These are phyloP conservation scores for Plectropomus leopardus DNA, from an alignment of 2,113 vertebrate genomes.

Conservation along the genomic window DNA sequence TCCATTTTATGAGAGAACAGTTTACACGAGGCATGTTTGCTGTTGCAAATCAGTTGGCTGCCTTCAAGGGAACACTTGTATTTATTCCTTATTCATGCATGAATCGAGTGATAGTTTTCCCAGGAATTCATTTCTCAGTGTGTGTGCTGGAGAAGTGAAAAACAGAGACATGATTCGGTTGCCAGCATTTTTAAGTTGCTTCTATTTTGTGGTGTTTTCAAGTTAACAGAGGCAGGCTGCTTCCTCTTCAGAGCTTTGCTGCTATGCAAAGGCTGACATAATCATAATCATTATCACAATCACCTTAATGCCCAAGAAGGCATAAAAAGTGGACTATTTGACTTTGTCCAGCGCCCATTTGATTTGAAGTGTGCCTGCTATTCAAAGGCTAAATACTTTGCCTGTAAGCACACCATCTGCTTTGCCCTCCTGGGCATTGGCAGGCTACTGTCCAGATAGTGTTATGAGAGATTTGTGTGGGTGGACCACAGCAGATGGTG, in stretches of 20 bases:
- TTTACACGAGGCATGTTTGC: neutral
- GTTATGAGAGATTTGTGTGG: constrained; percentile 65
- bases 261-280: neutral
- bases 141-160: neutral
- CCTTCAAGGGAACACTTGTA: neutral
- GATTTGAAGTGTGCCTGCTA: constrained; percentile 28
- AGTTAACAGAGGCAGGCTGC: neutral
- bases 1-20: neutral
- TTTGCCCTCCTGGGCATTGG: constrained; percentile 68
- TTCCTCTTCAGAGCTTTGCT: neutral
- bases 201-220: neutral
- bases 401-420: constrained; percentile 69
- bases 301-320: neutral
- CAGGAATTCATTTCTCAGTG: neutral
- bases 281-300: no score
- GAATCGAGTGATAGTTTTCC: neutral
- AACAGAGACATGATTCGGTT: neutral
- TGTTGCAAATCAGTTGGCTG: neutral
- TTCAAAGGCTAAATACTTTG: constrained; percentile 55
- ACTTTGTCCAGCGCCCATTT: constrained; percentile 5
- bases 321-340: neutral
- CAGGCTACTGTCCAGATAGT: constrained; percentile 69
- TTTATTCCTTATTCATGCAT: neutral
- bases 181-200: neutral
- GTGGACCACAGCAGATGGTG: constrained; percentile 75